phyloP scores from a whole-genome alignment of 2,888 invertebrate species.

The Ormia ochracea region DNA sequence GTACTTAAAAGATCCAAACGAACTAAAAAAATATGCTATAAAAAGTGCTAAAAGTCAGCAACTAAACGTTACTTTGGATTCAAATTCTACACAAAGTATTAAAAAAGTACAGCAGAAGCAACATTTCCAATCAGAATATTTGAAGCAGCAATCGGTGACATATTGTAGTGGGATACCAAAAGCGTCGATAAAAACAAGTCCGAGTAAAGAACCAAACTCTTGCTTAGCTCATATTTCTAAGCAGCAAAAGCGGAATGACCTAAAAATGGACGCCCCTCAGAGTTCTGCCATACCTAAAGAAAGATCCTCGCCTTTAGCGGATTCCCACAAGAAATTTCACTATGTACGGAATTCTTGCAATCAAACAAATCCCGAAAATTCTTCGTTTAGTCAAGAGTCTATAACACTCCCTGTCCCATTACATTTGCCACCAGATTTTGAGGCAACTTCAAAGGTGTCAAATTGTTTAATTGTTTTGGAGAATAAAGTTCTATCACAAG shows the following conservation, averaged over 20 bases:
- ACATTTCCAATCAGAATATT: neutral
- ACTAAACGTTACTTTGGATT: neutral
- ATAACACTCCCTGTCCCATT: neutral
- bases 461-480: constrained; percentile 71
- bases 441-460: neutral
- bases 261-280: constrained; percentile 40
- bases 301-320: constrained; percentile 59
- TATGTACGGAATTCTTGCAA: neutral
- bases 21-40: constrained; percentile 21
- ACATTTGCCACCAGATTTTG: neutral
- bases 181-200: constrained; percentile 51
- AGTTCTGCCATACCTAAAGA: constrained; percentile 60
- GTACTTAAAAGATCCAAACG: neutral
- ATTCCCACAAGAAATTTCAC: constrained; percentile 58
- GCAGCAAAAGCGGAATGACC: neutral
- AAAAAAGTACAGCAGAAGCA: neutral
- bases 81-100: neutral
- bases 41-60: neutral
- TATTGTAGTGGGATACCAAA: constrained; percentile 45
- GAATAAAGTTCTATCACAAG: constrained; percentile 71
- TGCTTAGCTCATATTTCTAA: neutral
- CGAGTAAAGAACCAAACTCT: neutral
- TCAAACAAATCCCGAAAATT: constrained; percentile 7
- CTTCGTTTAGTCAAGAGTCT: constrained; percentile 45
- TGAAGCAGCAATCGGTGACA: neutral